These are phyloP conservation scores for Suricata suricatta DNA, from an alignment of 2,113 vertebrate genomes.

Conservation along the genomic window DNA sequence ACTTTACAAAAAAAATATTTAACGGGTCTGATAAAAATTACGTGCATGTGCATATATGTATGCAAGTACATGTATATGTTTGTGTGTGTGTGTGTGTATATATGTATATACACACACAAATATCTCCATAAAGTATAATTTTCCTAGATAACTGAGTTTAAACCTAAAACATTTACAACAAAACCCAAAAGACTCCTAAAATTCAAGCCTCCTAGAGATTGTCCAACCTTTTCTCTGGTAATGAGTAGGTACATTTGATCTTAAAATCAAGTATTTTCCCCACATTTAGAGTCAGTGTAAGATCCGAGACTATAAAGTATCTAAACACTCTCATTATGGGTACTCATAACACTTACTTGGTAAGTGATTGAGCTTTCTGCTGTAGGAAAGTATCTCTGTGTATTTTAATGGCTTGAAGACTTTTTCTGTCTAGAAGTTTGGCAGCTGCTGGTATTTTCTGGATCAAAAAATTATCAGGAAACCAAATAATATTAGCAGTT, in stretches of 20 bases:
- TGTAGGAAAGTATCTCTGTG: constrained; percentile 94
- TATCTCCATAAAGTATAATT: neutral
- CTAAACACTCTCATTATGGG: neutral
- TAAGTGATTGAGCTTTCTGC: constrained; percentile 93
- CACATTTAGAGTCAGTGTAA: neutral
- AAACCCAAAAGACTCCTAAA: neutral
- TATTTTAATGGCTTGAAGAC: constrained; percentile 89
- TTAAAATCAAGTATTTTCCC: neutral
- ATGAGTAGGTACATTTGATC: neutral
- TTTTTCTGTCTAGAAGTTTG: constrained; percentile 96
- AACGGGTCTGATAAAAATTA: neutral
- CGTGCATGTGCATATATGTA: neutral
- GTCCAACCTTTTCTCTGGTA: neutral
- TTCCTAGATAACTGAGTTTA: neutral
- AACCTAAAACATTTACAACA: neutral
- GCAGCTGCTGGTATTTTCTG: constrained; percentile 94
- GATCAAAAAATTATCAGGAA: constrained; percentile 94
- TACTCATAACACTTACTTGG: constrained; percentile 88
- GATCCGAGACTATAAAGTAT: neutral
- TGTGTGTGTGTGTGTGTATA: accelerated
- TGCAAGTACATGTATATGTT: neutral
- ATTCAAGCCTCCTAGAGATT: neutral
- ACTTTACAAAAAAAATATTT: constrained; percentile 23
- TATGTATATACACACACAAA: neutral
- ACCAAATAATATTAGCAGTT: constrained; percentile 97